A percentile compares a stretch with the other conserved stretches of the same genome.
Conservation (phyloP, 92 coral and sea anemone species). For the Zoanthus sansibaricus region DNA sequence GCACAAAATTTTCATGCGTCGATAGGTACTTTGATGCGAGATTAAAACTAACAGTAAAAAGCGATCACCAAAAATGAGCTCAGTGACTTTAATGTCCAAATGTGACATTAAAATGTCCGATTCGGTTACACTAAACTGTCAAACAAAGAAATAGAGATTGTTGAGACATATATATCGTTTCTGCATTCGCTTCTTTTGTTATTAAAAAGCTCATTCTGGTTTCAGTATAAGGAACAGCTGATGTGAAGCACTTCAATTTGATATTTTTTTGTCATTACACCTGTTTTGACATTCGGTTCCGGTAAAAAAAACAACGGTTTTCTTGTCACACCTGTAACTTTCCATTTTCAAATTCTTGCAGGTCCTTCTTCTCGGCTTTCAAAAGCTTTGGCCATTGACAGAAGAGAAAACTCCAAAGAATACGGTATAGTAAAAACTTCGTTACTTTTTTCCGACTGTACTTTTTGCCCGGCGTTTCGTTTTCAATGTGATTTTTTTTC, state of each 20-base stretch:
- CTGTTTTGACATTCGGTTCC: not conserved
- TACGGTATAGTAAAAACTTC: conserved; percentile 53
- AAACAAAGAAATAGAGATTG: too few relatives aligned
- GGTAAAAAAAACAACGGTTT: not conserved
- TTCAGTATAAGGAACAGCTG: too few relatives aligned
- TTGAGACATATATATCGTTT: too few relatives aligned
- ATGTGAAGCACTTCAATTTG: too few relatives aligned
- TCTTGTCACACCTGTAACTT: not conserved
- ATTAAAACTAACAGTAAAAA: too few relatives aligned
- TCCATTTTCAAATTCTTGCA: not conserved
- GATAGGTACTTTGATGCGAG: not conserved
- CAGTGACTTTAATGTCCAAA: too few relatives aligned
- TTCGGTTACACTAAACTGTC: too few relatives aligned
- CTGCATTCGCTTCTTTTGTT: too few relatives aligned
- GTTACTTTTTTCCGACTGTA: not conserved
- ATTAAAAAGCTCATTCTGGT: too few relatives aligned
- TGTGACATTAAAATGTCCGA: too few relatives aligned
- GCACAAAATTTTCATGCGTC: not conserved
- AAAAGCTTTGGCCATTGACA: conserved; percentile 35
- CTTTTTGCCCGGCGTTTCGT: not conserved
- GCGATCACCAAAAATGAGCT: too few relatives aligned
- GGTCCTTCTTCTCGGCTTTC: not conserved
- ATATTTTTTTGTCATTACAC: not conserved
- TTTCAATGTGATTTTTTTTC: not conserved
- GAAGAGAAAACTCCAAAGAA: conserved; percentile 72